These are phyloP conservation scores for Drosophila neocordata DNA, from an alignment of 1,140 invertebrate genomes.

Conservation along the genomic window DNA sequence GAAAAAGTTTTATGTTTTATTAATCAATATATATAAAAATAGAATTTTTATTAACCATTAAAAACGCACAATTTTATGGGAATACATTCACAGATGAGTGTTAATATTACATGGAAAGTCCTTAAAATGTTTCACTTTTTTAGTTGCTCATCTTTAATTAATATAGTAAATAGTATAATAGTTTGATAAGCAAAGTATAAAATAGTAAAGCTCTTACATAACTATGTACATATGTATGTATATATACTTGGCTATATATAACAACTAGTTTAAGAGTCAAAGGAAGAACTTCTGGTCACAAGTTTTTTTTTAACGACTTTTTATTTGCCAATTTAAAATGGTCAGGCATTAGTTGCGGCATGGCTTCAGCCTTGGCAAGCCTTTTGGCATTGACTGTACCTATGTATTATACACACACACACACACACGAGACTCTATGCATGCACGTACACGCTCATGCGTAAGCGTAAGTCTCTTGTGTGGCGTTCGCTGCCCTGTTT, in stretches of 20 bases:
- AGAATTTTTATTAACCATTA: too few species aligned
- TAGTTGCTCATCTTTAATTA: neutral
- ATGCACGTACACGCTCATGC: conserved; percentile 45
- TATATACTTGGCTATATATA: conserved; percentile 11
- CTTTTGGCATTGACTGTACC: conserved; percentile 33
- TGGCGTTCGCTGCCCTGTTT: conserved; percentile 66
- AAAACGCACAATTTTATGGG: too few species aligned
- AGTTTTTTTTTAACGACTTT: conserved; percentile 77
- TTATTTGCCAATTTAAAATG: conserved; percentile 74
- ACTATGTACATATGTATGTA: neutral
- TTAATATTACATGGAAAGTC: neutral
- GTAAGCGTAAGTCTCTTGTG: conserved; percentile 63
- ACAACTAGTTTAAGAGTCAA: conserved; percentile 44
- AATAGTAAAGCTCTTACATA: neutral
- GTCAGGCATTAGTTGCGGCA: conserved; percentile 55
- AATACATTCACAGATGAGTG: too few species aligned
- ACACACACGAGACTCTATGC: neutral
- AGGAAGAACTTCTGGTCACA: conserved; percentile 31
- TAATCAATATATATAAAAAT: too few species aligned
- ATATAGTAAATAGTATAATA: neutral
- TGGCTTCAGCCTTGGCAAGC: conserved; percentile 22
- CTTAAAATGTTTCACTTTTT: neutral
- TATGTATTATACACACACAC: conserved; percentile 6
- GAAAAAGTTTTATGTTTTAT: too few species aligned
- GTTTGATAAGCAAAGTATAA: neutral